Percentiles rank a stretch among this genome's conserved stretches.
Conservation (phyloP, 2,113 vertebrate genomes). For the Apteryx mantelli region DNA sequence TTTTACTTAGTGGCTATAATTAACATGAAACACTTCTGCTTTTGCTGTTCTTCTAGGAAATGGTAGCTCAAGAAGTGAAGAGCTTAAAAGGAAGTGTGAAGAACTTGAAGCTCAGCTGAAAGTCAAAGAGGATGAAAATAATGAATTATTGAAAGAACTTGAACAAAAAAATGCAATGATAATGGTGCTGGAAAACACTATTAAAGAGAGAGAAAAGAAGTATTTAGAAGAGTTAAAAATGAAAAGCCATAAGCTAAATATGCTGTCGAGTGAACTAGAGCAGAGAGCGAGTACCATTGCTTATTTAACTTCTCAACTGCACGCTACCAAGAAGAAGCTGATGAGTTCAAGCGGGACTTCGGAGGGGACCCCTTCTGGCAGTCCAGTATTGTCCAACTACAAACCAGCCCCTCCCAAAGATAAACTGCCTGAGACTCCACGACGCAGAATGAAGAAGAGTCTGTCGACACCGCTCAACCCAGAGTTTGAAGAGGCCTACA, state of each 20-base stretch:
- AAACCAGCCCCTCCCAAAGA: slow-evolving; percentile 91
- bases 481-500: slow-evolving; percentile 93
- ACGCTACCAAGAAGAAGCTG: slow-evolving; percentile 92
- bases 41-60: slow-evolving; percentile 46
- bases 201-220: slow-evolving; percentile 92
- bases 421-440: slow-evolving; percentile 84
- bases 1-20: not conserved
- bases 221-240: slow-evolving; percentile 97
- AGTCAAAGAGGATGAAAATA: slow-evolving; percentile 90
- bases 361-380: slow-evolving; percentile 84
- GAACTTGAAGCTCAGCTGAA: slow-evolving; percentile 92
- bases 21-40: not conserved
- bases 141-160: slow-evolving; percentile 86
- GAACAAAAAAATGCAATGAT: slow-evolving; percentile 94
- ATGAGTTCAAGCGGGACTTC: slow-evolving; percentile 79
- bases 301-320: slow-evolving; percentile 95
- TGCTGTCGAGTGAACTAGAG: slow-evolving; percentile 94
- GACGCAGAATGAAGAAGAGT: slow-evolving; percentile 95
- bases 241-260: slow-evolving; percentile 93
- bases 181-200: slow-evolving; percentile 92
- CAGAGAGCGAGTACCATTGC: slow-evolving; percentile 94
- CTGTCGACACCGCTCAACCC: slow-evolving; percentile 94
- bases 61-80: slow-evolving; percentile 80
- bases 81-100: slow-evolving; percentile 88
- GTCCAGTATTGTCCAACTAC: slow-evolving; percentile 83